phyloP scores from a whole-genome alignment of 2,888 invertebrate species.

The Drosophila kuntzei region DNA sequence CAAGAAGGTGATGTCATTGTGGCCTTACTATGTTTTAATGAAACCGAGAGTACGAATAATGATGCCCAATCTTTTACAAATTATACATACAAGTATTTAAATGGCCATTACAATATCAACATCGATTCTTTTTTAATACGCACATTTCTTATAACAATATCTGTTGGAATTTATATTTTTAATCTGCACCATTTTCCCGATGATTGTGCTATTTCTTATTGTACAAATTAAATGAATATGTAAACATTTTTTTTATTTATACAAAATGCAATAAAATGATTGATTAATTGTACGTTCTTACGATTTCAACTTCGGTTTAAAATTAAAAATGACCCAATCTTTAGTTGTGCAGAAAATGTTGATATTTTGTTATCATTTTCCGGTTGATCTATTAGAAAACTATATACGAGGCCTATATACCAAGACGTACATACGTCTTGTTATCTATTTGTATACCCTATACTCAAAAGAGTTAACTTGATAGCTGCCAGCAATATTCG shows the following conservation, averaged over 20 bases:
- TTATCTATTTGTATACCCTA: slow-evolving; percentile 19
- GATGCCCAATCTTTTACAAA: slow-evolving; percentile 65
- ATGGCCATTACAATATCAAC: slow-evolving; percentile 66
- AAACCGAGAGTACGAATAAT: slow-evolving; percentile 76
- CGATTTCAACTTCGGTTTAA: not conserved
- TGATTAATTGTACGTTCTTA: slow-evolving; percentile 25
- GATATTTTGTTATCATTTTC: slow-evolving; percentile 15
- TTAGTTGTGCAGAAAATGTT: not conserved
- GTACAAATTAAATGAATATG: slow-evolving; percentile 59
- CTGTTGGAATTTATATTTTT: slow-evolving; percentile 32
- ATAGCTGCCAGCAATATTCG: not conserved
- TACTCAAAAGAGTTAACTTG: not conserved
- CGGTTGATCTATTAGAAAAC: not conserved
- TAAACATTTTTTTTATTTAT: slow-evolving; percentile 49
- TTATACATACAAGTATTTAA: slow-evolving; percentile 36
- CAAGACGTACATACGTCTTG: not conserved
- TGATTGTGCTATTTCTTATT: slow-evolving; percentile 62
- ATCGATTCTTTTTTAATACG: slow-evolving; percentile 21
- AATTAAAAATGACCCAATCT: slow-evolving; percentile 13
- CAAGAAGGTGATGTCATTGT: slow-evolving; percentile 12
- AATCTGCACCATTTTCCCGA: slow-evolving; percentile 43
- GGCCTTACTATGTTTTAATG: slow-evolving; percentile 69
- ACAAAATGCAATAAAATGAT: slow-evolving; percentile 60
- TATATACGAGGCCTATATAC: not conserved
- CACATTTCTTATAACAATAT: slow-evolving; percentile 22